These are phyloP conservation scores for Onthophagus taurus DNA, from an alignment of 1,140 invertebrate species.

Conservation along the genomic window DNA sequence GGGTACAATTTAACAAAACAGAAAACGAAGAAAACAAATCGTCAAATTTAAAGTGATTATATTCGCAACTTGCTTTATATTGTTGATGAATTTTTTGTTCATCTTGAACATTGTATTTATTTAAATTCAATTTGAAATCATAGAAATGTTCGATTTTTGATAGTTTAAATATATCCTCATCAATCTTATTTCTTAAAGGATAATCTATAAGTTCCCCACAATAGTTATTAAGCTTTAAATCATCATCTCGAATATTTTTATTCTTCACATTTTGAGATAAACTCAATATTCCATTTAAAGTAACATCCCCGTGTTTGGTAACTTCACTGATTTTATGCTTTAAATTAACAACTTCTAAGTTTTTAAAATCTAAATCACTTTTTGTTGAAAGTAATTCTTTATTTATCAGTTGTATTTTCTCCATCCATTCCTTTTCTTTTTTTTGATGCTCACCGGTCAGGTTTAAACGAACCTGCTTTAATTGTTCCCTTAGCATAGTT, in stretches of 20 bases:
- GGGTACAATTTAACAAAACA: no score
- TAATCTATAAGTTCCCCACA: slow-evolving; percentile 23
- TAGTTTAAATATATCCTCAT: slow-evolving; percentile 12
- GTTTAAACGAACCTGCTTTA: slow-evolving; percentile 17
- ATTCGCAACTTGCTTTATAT: slow-evolving; percentile 10
- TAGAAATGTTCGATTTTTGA: slow-evolving; percentile 10
- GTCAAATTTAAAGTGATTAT: slow-evolving; percentile 17
- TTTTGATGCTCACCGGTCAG: slow-evolving; percentile 19
- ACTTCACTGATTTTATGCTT: slow-evolving; percentile 23
- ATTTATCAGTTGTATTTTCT: slow-evolving; percentile 18
- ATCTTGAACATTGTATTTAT: slow-evolving; percentile 11
- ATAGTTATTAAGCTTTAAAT: slow-evolving; percentile 8
- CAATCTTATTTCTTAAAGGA: slow-evolving; percentile 14
- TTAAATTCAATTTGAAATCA: slow-evolving; percentile 15
- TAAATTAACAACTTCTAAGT: slow-evolving; percentile 28
- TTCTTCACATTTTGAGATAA: no score
- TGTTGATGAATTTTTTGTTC: slow-evolving; percentile 12
- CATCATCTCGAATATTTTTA: background rate
- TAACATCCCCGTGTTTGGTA: slow-evolving; percentile 1
- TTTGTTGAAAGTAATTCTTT: slow-evolving; percentile 22
- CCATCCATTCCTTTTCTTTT: slow-evolving; percentile 23
- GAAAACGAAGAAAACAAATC: slow-evolving; percentile 9
- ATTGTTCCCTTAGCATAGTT: slow-evolving; percentile 22
- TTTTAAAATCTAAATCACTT: slow-evolving; percentile 31
- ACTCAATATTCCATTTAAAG: no score